Base-by-base conservation (phyloP, 2,888 invertebrate genomes). In the Tanytarsus gracilentus region DNA sequence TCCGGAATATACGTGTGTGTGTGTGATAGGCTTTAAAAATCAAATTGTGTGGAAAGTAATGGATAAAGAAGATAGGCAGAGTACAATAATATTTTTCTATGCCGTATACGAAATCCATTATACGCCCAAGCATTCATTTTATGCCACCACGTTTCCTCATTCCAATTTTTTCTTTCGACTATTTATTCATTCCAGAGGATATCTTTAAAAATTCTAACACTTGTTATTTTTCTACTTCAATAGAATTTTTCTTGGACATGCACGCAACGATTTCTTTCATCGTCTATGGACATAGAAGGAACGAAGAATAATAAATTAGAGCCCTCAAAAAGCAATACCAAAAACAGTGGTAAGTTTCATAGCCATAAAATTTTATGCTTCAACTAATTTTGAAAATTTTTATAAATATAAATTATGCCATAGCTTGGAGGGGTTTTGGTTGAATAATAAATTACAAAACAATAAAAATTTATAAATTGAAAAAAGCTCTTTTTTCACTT, bases 251-350 rank as follows among this genome's bases (percentile, higher is more conserved):
- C 52, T 26, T 52, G 52, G 52, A 39, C 39, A 18, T 55, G 55
- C 40, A 55, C 55, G 55, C 55, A 55, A 55, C 55, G 55, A 26
- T 55, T 55, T 33, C 14, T 40, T 44, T 18, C 44, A 23, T 44
- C 44, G 23, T 52, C 52, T n/a, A 39, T 33, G 39, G 21, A 36
- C 55, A 55, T 40, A 39, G 33, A 18, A 55, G 40, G 39, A 16
- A 23, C 55, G 18, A 39, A 55, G 8, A 55, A 33, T 14, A 55
- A 33, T 26, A 26, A 23, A 40, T 40, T 55, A 40, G 55, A 55
- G 39, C 25, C 40, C 39, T 40, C 40, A 40, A 21, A 25, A 27
- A 55, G 39, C 40, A 55, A 25, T 26, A 40, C 25, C 14, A 25
- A 23, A 14, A 39, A 14, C 26, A 40, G 27, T 39, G 40, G 55